A percentile compares a stretch with the other conserved stretches of the same genome.
Evolutionary conservation across 2,888 invertebrate species (phyloP).

Genomic region (Protodeltote pygarga): DNA sequence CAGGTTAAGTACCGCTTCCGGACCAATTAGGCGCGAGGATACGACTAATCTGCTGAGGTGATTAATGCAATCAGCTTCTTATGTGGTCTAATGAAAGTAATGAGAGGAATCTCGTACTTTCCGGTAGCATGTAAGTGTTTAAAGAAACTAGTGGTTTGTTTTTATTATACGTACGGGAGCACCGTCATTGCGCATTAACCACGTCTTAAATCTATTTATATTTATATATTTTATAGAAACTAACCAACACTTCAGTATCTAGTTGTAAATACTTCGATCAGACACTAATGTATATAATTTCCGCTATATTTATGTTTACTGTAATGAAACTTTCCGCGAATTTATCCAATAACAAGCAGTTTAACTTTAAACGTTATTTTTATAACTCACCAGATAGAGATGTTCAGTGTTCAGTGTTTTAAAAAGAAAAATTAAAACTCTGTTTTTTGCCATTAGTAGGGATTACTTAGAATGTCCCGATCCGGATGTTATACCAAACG

Average conservation of each 20-base stretch:
- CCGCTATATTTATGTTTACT: slow-evolving; percentile 20
- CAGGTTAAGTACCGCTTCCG: slow-evolving; percentile 27
- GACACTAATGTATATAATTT: slow-evolving; percentile 13
- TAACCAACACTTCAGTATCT: slow-evolving; percentile 6
- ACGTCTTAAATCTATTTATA: too few relatives aligned
- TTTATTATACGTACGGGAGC: too few relatives aligned
- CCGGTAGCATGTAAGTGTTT: not conserved
- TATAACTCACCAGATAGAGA: too few relatives aligned
- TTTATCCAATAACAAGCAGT: slow-evolving; percentile 16
- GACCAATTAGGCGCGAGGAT: slow-evolving; percentile 25
- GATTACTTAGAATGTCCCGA: too few relatives aligned
- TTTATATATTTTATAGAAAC: slow-evolving; percentile 9
- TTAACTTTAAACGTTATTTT: too few relatives aligned
- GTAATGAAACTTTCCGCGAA: slow-evolving; percentile 21
- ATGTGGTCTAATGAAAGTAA: slow-evolving; percentile 4
- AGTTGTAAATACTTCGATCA: slow-evolving; percentile 4
- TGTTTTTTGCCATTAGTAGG: too few relatives aligned
- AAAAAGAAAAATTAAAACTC: too few relatives aligned
- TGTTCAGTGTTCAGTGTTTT: too few relatives aligned
- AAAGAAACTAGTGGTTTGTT: too few relatives aligned
- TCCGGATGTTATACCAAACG: too few relatives aligned
- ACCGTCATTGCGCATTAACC: too few relatives aligned
- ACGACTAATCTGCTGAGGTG: slow-evolving; percentile 19
- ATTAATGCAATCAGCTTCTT: slow-evolving; percentile 4
- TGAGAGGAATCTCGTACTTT: slow-evolving; percentile 2